Evolutionary conservation across 2,113 vertebrate genomes (phyloP).

Genomic region (Nesogale talazaci): DNA sequence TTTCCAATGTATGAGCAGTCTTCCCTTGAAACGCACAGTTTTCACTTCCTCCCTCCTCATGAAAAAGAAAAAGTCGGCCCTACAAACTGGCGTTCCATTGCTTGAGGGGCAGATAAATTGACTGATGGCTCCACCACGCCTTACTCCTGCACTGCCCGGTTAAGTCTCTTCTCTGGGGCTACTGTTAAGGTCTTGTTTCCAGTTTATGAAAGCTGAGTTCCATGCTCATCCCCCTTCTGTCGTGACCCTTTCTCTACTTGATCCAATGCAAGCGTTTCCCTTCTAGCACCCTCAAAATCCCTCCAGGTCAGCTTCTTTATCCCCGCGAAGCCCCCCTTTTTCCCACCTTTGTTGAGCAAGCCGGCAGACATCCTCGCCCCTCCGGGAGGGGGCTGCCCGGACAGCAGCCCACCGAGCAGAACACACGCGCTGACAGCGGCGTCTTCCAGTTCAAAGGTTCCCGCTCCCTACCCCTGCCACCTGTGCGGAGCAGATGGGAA

Average conservation of each 20-base stretch:
- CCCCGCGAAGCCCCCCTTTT: background rate
- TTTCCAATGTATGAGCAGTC: background rate
- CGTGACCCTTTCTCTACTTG: constrained; percentile 71
- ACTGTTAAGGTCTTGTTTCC: constrained; percentile 57
- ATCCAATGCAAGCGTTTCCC: constrained; percentile 78
- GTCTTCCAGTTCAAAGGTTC: constrained; percentile 71
- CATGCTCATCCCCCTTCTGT: constrained; percentile 59
- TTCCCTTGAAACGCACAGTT: background rate
- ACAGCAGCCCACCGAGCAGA: constrained; percentile 62
- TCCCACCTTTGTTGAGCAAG: constrained; percentile 10
- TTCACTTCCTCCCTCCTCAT: constrained; percentile 58
- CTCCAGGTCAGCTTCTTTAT: constrained; percentile 88
- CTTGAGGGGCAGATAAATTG: constrained; percentile 43
- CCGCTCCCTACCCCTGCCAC: constrained; percentile 78
- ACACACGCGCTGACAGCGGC: constrained; percentile 77
- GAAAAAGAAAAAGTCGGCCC: constrained; percentile 13
- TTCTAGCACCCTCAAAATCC: constrained; percentile 89
- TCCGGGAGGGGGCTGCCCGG: background rate
- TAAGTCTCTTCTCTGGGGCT: background rate
- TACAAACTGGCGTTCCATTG: background rate
- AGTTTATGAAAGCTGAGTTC: constrained; percentile 64
- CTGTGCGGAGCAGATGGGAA: constrained; percentile 84
- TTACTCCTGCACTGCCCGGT: background rate
- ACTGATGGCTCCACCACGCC: background rate
- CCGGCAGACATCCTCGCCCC: background rate